Percentiles rank a stretch among this genome's conserved stretches.
Conservation (phyloP, 2,888 invertebrate species). For the Melanargia galathea region DNA sequence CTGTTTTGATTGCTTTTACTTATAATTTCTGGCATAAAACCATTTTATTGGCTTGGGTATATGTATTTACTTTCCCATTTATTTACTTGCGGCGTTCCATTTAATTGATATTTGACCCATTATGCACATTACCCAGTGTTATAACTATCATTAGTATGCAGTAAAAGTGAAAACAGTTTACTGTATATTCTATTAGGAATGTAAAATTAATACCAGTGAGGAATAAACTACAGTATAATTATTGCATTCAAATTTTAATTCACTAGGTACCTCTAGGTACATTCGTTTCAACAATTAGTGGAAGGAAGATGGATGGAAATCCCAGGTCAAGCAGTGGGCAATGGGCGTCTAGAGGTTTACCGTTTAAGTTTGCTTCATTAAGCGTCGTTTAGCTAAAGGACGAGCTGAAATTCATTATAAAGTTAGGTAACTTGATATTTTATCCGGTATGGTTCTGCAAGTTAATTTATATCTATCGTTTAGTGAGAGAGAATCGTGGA, state of each 20-base stretch:
- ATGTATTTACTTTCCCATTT: not conserved
- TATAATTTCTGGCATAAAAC: not conserved
- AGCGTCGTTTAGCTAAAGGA: no score
- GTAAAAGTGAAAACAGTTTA: not conserved
- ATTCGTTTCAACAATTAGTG: no score
- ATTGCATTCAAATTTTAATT: not conserved
- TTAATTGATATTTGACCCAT: not conserved
- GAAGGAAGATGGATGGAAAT: no score
- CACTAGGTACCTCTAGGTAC: no score
- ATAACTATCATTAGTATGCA: conserved; percentile 4
- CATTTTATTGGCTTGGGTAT: not conserved
- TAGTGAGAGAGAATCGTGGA: no score
- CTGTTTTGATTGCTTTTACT: not conserved
- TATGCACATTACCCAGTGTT: not conserved
- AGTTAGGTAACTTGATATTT: no score
- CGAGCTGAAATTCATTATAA: no score
- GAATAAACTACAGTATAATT: not conserved
- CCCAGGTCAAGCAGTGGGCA: no score
- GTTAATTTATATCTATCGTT: no score
- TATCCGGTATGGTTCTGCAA: no score
- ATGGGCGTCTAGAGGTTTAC: no score
- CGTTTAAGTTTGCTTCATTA: no score
- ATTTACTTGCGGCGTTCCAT: not conserved
- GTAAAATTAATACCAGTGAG: not conserved
- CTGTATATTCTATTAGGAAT: not conserved